Evolutionary conservation across 2,888 invertebrate genomes (phyloP).

Genomic region (Campopleginae sp.): DNA sequence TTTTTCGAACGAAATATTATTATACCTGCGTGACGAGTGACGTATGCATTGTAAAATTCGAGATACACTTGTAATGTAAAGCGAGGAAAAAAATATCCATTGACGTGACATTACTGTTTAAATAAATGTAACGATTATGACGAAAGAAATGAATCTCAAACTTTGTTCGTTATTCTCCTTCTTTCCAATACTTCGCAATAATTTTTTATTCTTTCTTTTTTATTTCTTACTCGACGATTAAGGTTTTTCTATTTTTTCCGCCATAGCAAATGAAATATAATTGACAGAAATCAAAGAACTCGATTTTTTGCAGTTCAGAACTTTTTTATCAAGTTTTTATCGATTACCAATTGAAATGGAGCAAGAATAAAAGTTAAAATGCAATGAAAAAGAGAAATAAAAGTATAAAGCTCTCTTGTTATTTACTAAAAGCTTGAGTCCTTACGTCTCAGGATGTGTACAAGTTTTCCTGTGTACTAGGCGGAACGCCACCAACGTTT

Average conservation of each 20-base stretch:
- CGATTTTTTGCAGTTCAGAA: background rate
- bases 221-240: background rate
- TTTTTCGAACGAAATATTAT: constrained; percentile 48
- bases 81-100: constrained; percentile 75
- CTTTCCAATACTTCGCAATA: background rate
- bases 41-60: constrained; percentile 64
- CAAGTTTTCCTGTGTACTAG: background rate
- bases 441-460: background rate
- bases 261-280: background rate
- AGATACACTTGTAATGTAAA: constrained; percentile 70
- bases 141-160: constrained; percentile 65
- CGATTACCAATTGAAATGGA: background rate
- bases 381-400: background rate
- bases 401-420: background rate
- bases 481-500: constrained; percentile 32
- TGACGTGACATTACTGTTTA: constrained; percentile 81
- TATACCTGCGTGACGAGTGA: constrained; percentile 47
- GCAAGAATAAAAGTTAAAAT: background rate
- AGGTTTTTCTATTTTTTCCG: background rate
- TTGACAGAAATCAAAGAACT: background rate
- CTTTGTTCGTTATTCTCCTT: constrained; percentile 19
- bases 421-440: background rate
- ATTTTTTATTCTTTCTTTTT: constrained; percentile 1
- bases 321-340: background rate
- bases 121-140: constrained; percentile 81